Conservation (phyloP, 1,140 invertebrate genomes). For the Ephestia elutella region DNA sequence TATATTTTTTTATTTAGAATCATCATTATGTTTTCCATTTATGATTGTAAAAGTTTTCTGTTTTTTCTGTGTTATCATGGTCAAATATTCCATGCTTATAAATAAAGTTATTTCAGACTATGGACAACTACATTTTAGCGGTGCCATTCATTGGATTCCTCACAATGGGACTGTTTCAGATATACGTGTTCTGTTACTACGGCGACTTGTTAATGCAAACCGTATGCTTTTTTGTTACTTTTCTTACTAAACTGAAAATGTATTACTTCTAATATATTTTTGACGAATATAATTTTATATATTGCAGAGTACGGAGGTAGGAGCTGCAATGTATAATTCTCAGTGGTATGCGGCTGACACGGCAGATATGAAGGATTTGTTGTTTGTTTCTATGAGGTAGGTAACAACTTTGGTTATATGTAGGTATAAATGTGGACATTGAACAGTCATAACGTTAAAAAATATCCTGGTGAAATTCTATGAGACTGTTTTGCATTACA, state of each 20-base stretch:
- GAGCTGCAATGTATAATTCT: constrained; percentile 29
- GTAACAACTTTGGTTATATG: too few species aligned
- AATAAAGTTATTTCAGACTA: constrained; percentile 28
- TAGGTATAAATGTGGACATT: too few species aligned
- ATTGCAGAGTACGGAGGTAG: constrained; percentile 30
- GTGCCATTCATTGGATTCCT: constrained; percentile 29
- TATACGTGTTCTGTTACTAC: constrained; percentile 37
- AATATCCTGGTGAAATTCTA: too few species aligned
- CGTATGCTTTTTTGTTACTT: constrained; percentile 18
- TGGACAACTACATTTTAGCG: constrained; percentile 21
- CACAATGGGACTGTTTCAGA: constrained; percentile 29
- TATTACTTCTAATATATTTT: too few species aligned
- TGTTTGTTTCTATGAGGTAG: constrained; percentile 34
- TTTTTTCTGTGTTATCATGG: too few species aligned
- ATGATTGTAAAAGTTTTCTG: too few species aligned
- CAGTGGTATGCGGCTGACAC: constrained; percentile 29
- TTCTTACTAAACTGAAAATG: too few species aligned
- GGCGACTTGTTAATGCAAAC: constrained; percentile 33
- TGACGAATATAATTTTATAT: too few species aligned
- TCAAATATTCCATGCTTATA: background rate
- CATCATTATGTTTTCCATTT: background rate
- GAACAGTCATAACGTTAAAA: too few species aligned
- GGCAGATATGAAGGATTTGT: constrained; percentile 24
- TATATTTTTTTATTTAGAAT: background rate
- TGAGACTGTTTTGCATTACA: too few species aligned